phyloP scores from a whole-genome alignment of 2,888 invertebrate species.

The Oxycera nigricornis region DNA sequence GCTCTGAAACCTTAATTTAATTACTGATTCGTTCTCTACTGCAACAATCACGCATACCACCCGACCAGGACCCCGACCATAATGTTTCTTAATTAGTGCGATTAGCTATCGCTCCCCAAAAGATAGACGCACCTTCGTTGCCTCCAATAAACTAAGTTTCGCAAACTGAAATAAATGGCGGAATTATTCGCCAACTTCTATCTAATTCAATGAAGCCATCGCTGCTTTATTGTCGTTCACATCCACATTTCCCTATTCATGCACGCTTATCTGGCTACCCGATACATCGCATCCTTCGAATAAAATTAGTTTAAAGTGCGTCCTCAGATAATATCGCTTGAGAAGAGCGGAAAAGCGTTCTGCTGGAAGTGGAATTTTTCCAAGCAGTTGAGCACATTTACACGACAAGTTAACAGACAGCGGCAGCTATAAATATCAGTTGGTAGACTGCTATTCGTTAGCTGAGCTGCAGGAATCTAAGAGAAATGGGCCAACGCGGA shows the following conservation, averaged over 20 bases:
- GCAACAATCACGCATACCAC: no score
- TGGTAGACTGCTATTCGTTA: background rate
- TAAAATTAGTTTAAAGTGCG: conserved; percentile 13
- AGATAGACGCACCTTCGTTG: background rate
- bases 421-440: conserved; percentile 8
- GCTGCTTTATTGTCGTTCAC: background rate
- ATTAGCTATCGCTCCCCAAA: background rate
- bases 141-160: background rate
- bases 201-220: background rate
- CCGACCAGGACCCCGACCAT: no score
- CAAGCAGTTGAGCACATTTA: conserved; percentile 29
- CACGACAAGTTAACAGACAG: conserved; percentile 23
- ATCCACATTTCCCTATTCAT: conserved; percentile 14
- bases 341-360: background rate
- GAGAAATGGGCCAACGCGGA: background rate
- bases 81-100: conserved; percentile 1
- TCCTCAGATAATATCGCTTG: background rate
- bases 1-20: no score
- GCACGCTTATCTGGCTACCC: background rate
- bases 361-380: background rate
- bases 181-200: conserved; percentile 6
- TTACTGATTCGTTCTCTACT: no score
- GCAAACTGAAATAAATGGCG: conserved; percentile 10
- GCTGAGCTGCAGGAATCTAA: background rate
- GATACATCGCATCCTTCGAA: conserved; percentile 1